Base-by-base conservation (phyloP, 1,140 invertebrate genomes). In the Papilio glaucus region DNA sequence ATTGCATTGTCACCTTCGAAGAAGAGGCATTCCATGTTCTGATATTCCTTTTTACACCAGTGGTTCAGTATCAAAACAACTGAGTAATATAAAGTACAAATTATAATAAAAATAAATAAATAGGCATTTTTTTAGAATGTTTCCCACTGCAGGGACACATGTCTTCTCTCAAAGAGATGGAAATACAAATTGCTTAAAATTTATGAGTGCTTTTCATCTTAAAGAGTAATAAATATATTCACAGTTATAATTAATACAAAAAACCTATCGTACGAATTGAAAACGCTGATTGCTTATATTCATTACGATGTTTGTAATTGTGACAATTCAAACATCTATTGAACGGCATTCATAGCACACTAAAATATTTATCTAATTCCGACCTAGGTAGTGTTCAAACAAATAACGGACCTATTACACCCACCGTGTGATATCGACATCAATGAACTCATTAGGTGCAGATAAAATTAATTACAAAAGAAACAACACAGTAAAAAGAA, bases 281-380 rank as follows among this genome's bases (percentile, higher is more conserved):
- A 12, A 57, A 21, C 9, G 9, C 8, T 24, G 6, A 26, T 57
- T 57, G 49, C 49, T 57, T 24, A 57, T 57, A 57, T 57, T 57
- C 49, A 57, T 24, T 57, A 12, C 0, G 21, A 24, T 57, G 49
- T 57, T 57, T 57, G 49, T 57, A 57, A 57, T 57, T 12, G 49
- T 57, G 49, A 49, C 49, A 57, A 57, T 8, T 57, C 49, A 57
- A 57, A 57, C 49, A 57, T 57, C 49, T 24, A 57, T 57, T 57
- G 18, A 57, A 57, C 49, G 24, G 21, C 49, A 13, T 57, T 57
- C 49, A 26, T 57, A 57, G 49, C 49, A 57, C 49, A 57, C 24
- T 57, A 18, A 57, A 57, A 57, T 57, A 57, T 57, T 57, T 57
- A 57, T 57, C 21, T 57, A 57, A 57, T 57, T 57, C 49, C 49